Percentiles rank a stretch among this genome's conserved stretches.
These are phyloP conservation scores for Linnaemya vulpina DNA, from an alignment of 2,888 invertebrate species.

Conservation along the genomic window DNA sequence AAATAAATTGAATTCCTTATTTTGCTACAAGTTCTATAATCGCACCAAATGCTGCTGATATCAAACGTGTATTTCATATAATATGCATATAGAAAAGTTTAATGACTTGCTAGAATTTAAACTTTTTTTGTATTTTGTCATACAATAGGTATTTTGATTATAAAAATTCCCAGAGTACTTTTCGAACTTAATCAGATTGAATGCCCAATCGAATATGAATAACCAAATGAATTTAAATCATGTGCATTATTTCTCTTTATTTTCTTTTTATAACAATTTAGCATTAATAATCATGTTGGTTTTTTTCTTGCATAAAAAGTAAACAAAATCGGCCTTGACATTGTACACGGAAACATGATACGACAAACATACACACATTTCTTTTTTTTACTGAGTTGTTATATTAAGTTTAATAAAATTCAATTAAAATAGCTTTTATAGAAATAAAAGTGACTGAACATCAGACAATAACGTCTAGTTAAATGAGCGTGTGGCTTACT, in stretches of 20 bases:
- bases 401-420: slow-evolving; percentile 53
- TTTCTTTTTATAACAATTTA: not conserved
- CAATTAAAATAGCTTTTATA: slow-evolving; percentile 35
- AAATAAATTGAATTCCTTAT: no score
- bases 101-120: not conserved
- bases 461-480: not conserved
- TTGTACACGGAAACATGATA: slow-evolving; percentile 65
- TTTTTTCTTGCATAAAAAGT: slow-evolving; percentile 50
- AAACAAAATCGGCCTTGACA: slow-evolving; percentile 68
- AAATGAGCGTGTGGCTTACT: not conserved
- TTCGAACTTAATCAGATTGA: not conserved
- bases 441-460: not conserved
- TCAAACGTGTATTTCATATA: not conserved
- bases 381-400: slow-evolving; percentile 14
- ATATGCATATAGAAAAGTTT: slow-evolving; percentile 14
- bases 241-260: slow-evolving; percentile 1
- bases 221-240: not conserved
- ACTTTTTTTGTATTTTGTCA: not conserved
- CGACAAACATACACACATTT: slow-evolving; percentile 2
- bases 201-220: not conserved
- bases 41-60: slow-evolving; percentile 19
- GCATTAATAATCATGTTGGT: not conserved
- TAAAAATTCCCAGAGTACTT: not conserved
- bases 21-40: not conserved
- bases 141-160: not conserved